Conservation (phyloP, 2,113 vertebrate genomes). For the Brevimyrus niger region DNA sequence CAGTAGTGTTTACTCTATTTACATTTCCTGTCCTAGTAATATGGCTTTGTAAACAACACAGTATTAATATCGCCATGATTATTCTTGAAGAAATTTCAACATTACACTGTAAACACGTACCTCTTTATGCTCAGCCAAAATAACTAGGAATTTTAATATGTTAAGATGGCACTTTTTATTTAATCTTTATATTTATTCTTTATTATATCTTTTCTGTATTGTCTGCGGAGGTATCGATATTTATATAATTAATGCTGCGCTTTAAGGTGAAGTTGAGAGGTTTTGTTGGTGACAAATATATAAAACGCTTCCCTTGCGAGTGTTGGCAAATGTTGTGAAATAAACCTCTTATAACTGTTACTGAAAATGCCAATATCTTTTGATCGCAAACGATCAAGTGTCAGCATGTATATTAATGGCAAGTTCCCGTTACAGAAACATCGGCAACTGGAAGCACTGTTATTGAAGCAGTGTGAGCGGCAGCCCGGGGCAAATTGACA, state of each 20-base stretch:
- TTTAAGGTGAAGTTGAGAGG: background rate
- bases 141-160: background rate
- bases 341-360: background rate
- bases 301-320: background rate
- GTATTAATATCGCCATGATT: background rate
- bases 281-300: background rate
- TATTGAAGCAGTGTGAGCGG: background rate
- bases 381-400: background rate
- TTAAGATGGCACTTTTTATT: background rate
- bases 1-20: background rate
- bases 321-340: background rate
- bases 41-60: background rate
- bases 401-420: background rate
- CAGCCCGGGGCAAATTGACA: background rate
- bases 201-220: background rate
- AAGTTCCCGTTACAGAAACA: background rate
- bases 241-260: background rate
- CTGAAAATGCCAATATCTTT: background rate
- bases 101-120: background rate
- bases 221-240: background rate
- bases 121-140: background rate
- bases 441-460: background rate
- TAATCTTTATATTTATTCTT: background rate
- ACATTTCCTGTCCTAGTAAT: background rate
- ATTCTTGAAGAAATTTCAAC: background rate